Evolutionary conservation across 1,140 invertebrate species (phyloP).

Genomic region (Triops longicaudatus): DNA sequence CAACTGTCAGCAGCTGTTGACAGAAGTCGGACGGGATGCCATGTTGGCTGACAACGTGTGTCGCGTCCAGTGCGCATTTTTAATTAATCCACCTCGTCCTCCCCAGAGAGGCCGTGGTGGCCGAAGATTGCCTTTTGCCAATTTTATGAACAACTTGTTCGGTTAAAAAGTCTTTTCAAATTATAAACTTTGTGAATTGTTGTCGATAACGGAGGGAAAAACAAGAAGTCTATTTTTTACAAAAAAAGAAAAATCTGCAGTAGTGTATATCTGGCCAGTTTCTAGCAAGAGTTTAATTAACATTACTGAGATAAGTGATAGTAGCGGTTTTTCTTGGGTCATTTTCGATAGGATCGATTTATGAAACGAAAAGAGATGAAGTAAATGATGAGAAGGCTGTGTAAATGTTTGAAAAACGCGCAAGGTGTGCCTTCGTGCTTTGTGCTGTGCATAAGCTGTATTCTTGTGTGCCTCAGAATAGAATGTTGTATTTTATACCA

Average conservation of each 20-base stretch:
- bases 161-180: neutral
- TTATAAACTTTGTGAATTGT: neutral
- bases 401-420: neutral
- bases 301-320: constrained; percentile 2
- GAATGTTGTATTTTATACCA: constrained; percentile 15
- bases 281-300: constrained; percentile 12
- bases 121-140: constrained; percentile 3
- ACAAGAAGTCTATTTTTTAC: neutral
- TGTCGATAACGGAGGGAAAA: neutral
- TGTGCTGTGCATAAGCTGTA: constrained; percentile 14
- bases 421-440: constrained; percentile 7
- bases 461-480: constrained; percentile 2
- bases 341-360: neutral
- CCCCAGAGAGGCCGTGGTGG: constrained; percentile 3
- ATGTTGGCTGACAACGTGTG: constrained; percentile 79
- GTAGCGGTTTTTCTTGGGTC: neutral
- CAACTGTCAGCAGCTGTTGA: constrained; percentile 69
- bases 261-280: constrained; percentile 9
- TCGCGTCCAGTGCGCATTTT: constrained; percentile 72
- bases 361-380: neutral
- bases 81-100: constrained; percentile 42
- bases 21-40: constrained; percentile 69
- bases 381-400: neutral
- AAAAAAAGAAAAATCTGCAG: neutral
- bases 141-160: neutral